Percentiles rank a stretch among this genome's conserved stretches.
Conservation (phyloP, 2,797 vertebrate genomes). For the Pseudopleuronectes americanus region DNA sequence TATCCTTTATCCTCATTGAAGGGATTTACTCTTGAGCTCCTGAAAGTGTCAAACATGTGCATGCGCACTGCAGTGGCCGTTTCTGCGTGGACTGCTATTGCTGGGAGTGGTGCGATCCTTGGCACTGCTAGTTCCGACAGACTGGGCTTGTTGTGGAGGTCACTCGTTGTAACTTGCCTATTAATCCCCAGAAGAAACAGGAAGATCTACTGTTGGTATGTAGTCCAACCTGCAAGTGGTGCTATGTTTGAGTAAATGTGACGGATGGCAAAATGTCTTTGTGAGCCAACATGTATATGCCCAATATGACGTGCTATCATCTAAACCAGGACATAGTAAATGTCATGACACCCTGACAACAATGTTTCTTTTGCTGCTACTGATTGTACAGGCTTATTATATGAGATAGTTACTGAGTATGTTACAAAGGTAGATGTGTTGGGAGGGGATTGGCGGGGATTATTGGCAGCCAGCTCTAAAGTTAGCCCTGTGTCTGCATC, state of each 20-base stretch:
- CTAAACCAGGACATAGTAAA: slow-evolving; percentile 26
- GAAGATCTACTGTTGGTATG: slow-evolving; percentile 71
- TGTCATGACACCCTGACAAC: slow-evolving; percentile 31
- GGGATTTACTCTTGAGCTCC: slow-evolving; percentile 74
- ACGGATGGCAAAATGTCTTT: slow-evolving; percentile 16
- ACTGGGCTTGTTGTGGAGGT: slow-evolving; percentile 67
- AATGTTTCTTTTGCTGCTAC: slow-evolving; percentile 10
- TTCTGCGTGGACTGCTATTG: slow-evolving; percentile 24
- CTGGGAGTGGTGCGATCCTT: not conserved
- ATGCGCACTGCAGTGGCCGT: slow-evolving; percentile 22
- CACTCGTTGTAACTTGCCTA: slow-evolving; percentile 40
- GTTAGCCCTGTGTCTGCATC: slow-evolving; percentile 49
- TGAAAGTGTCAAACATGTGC: slow-evolving; percentile 42
- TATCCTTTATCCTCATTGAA: slow-evolving; percentile 70
- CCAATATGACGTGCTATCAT: slow-evolving; percentile 30
- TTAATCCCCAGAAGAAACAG: slow-evolving; percentile 62
- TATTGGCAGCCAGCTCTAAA: slow-evolving; percentile 64
- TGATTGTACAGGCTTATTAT: slow-evolving; percentile 19
- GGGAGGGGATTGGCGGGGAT: slow-evolving; percentile 71
- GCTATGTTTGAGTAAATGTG: slow-evolving; percentile 29
- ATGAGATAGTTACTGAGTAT: not conserved
- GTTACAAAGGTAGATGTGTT: slow-evolving; percentile 18
- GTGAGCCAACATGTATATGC: slow-evolving; percentile 44
- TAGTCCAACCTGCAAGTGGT: slow-evolving; percentile 29
- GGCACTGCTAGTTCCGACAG: slow-evolving; percentile 29